Evolutionary conservation across 2,797 vertebrate species (phyloP).

Genomic region (Mormyrops attenuatus): DNA sequence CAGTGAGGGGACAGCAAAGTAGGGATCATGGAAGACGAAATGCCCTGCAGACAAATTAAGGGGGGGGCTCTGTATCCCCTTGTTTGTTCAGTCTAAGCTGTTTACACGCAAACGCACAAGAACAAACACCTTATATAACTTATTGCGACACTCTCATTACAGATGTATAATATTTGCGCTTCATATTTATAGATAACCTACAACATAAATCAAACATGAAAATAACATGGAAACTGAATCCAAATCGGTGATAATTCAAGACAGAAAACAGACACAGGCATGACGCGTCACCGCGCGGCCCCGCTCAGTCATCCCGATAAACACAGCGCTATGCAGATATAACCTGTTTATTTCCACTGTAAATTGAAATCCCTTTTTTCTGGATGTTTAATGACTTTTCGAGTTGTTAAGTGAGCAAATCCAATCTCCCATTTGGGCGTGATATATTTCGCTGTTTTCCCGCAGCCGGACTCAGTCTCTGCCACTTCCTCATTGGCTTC

Average conservation of each 20-base stretch:
- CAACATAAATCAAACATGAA: neutral
- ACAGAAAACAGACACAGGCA: neutral
- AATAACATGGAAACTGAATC: neutral
- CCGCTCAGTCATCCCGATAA: neutral
- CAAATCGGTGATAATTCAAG: neutral
- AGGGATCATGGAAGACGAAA: neutral
- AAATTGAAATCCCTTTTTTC: slow-evolving; percentile 22
- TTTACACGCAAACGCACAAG: neutral
- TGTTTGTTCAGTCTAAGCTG: neutral
- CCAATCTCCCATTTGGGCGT: slow-evolving; percentile 55
- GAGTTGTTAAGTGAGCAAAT: slow-evolving; percentile 61
- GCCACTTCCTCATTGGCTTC: slow-evolving; percentile 59
- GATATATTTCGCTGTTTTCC: slow-evolving; percentile 62
- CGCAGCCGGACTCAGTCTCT: slow-evolving; percentile 44
- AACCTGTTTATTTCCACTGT: neutral
- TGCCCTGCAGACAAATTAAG: neutral
- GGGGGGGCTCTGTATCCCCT: neutral
- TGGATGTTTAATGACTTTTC: slow-evolving; percentile 29
- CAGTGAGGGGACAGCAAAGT: neutral
- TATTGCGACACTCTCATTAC: neutral
- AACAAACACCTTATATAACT: neutral
- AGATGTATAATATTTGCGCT: neutral
- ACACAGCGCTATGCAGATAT: slow-evolving; percentile 6
- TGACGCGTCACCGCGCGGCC: no score
- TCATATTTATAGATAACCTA: slow-evolving; percentile 1